Evolutionary conservation across 2,888 invertebrate species (phyloP).

Genomic region (Pollenia amentaria): DNA sequence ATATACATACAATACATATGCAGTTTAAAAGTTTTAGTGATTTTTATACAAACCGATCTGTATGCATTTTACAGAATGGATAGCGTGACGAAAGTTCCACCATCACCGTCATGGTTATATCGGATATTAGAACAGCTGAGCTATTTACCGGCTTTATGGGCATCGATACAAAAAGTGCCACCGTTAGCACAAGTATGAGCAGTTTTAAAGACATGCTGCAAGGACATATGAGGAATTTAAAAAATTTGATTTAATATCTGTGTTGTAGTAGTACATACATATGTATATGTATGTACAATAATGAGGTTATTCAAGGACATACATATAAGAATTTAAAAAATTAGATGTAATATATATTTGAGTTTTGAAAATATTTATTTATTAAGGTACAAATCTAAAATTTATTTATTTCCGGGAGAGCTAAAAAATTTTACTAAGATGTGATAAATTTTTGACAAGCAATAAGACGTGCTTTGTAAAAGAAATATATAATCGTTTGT

Average conservation of each 20-base stretch:
- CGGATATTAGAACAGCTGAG: slow-evolving; percentile 87
- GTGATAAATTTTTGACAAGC: no score
- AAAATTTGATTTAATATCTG: background rate
- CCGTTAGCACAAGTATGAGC: slow-evolving; percentile 60
- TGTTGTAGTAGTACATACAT: no score
- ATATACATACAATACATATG: background rate
- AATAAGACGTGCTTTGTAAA: no score
- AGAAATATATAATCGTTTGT: no score
- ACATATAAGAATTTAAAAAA: no score
- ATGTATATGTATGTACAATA: no score
- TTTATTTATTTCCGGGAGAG: no score
- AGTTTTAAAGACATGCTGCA: slow-evolving; percentile 72
- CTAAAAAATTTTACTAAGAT: no score
- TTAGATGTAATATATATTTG: no score
- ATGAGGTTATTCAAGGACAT: no score
- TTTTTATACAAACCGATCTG: slow-evolving; percentile 85
- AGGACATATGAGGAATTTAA: background rate
- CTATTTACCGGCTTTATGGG: slow-evolving; percentile 67
- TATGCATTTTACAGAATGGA: slow-evolving; percentile 87
- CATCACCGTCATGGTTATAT: slow-evolving; percentile 88
- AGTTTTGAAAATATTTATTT: no score
- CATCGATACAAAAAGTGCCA: slow-evolving; percentile 66
- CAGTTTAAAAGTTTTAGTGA: background rate
- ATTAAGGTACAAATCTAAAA: no score
- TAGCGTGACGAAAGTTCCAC: slow-evolving; percentile 87